Percentiles rank a stretch among this genome's conserved stretches.
Conservation (phyloP, 2,113 vertebrate genomes). For the Ceuthmochares aereus region DNA sequence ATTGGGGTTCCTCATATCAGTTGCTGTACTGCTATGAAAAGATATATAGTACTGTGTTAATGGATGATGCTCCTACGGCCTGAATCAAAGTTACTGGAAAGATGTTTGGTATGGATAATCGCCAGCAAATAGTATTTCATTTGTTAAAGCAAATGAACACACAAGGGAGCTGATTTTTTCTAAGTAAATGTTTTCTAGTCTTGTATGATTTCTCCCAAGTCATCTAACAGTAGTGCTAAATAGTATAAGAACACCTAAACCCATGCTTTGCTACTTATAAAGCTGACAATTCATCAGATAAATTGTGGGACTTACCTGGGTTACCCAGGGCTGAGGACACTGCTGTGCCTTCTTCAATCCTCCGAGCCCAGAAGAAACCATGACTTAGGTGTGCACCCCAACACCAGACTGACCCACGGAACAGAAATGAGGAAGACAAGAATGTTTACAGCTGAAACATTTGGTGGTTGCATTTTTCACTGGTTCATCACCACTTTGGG, state of each 20-base stretch:
- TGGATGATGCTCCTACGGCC: background rate
- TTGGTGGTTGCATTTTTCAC: background rate
- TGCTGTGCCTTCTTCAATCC: background rate
- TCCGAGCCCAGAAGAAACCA: rapidly evolving
- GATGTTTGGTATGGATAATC: background rate
- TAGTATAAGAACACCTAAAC: background rate
- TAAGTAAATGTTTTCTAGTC: background rate
- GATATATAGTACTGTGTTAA: background rate
- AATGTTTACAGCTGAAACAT: background rate
- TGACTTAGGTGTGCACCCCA: rapidly evolving
- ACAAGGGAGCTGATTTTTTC: background rate
- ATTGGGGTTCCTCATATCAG: background rate
- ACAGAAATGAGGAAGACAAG: background rate
- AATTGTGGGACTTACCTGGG: background rate
- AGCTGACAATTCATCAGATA: background rate
- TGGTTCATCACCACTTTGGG: background rate
- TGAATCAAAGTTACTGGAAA: background rate
- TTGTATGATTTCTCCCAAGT: background rate
- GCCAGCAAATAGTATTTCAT: background rate
- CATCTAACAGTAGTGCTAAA: background rate
- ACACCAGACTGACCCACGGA: background rate
- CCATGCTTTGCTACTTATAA: background rate
- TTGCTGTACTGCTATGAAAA: background rate
- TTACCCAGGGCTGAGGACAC: background rate
- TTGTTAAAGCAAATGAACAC: background rate